Evolutionary conservation across 2,888 invertebrate species (phyloP).

Genomic region (Polylopha cassiicola): DNA sequence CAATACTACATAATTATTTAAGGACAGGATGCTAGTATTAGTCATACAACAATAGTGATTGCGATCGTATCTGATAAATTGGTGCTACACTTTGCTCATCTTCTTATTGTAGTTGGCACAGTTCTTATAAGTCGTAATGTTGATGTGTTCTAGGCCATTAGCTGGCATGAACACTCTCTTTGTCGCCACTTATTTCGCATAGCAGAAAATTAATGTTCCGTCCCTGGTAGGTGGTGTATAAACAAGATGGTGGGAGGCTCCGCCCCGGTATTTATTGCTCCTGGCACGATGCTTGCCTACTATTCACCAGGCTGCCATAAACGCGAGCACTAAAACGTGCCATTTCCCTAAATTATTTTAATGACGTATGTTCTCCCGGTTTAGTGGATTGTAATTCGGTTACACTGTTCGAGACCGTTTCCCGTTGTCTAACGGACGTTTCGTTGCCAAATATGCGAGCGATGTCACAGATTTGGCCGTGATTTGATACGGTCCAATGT

Average conservation of each 20-base stretch:
- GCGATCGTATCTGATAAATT: slow-evolving; percentile 17
- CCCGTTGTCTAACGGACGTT: slow-evolving; percentile 32
- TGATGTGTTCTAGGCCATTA: slow-evolving; percentile 55
- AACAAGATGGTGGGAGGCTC: slow-evolving; percentile 57
- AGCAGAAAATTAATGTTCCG: slow-evolving; percentile 59
- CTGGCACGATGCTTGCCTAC: slow-evolving; percentile 48
- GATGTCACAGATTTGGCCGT: slow-evolving; percentile 31
- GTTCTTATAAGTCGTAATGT: slow-evolving; percentile 41
- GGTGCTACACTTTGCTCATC: slow-evolving; percentile 26
- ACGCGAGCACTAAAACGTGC: slow-evolving; percentile 62
- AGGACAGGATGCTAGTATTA: too few species aligned
- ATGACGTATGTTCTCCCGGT: slow-evolving; percentile 57
- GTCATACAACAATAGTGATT: slow-evolving; percentile 20
- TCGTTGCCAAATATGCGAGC: slow-evolving; percentile 45
- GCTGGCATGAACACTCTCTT: slow-evolving; percentile 49
- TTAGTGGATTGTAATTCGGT: slow-evolving; percentile 58
- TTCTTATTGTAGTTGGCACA: slow-evolving; percentile 35
- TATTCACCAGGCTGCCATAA: slow-evolving; percentile 54
- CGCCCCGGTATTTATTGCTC: slow-evolving; percentile 62
- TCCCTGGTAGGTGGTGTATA: slow-evolving; percentile 53
- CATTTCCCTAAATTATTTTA: slow-evolving; percentile 67
- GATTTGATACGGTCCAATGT: slow-evolving; percentile 35
- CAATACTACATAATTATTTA: too few species aligned
- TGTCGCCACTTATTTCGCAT: slow-evolving; percentile 60
- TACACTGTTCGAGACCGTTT: slow-evolving; percentile 44